Evolutionary conservation across 2,888 invertebrate genomes (phyloP), one percentile per base, ranked within the genome.

Genomic region (Spodoptera picta): DNA sequence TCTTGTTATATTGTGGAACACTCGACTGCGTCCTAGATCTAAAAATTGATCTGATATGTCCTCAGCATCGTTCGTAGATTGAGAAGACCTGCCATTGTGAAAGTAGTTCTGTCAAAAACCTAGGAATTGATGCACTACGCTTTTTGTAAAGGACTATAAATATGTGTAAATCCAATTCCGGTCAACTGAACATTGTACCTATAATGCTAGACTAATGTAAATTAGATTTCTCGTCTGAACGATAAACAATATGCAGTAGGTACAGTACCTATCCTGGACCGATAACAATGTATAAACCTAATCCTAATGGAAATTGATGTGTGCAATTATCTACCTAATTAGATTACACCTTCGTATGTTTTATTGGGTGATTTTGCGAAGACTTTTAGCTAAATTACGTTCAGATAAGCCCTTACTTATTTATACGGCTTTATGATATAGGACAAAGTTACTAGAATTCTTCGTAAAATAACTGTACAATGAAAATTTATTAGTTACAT

Each of bases 111-210:
- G 43, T 50, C 24, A 59, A 50, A 65, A 47, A 42, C 19, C 36
- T 67, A 53, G 52, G 60, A 73, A 61, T 73, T 73, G 71, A 75
- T 54, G 50, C 68, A 61, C 73, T 52, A 51, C 61, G 58, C 60
- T 67, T 58, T 43, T 57, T 56, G n/a, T 44, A 58, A 42, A 60
- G 43, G 48, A 65, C 43, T 48, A 65, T 59, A 61, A 44, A 44
- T 49, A 55, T 65, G 56, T 48, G 19, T 57, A 53, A 43, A 50
- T 47, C 54, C 41, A 50, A 64, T 65, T 57, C 60, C 51, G 49
- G 42, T 50, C 45, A 57, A 51, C 45, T 55, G 43, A 49, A 60
- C 42, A n/a, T 52, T 68, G 14, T 74, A 48, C 49, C 47, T 27
- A 48, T 63, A 63, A 27, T 58, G n/a, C 44, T 66, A 70, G 14